Base-by-base conservation (phyloP, 2,888 invertebrate genomes). In the Dryobotodes eremita region DNA sequence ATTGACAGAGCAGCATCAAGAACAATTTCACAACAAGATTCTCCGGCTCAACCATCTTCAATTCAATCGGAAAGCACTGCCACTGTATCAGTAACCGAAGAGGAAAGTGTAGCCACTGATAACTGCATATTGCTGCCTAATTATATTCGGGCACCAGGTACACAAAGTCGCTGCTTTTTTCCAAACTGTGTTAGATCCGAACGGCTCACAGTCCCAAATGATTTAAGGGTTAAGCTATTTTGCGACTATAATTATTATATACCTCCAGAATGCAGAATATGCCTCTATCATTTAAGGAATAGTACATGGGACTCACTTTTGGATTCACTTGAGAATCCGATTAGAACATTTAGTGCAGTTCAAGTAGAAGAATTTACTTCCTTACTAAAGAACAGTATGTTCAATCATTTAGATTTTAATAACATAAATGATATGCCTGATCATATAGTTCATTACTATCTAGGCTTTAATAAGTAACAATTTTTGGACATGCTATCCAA, bases 361-460 rank as follows among this genome's bases (percentile, higher is more conserved):
- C 42, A 64, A 64, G 36, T 42, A 23, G 64, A 64, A 64, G 36
- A 64, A 64, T 64, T 64, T 64, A 11, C 62, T 64, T 20, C 62
- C 62, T 64, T 64, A 64, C 4, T 64, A 36, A 36, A 36, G 11
- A 64, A 64, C 62, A 64, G 36, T 64, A 64, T 62, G 62, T 62
- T 62, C 36, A 36, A 20, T 36, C 62, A 36, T 62, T 62, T 62
- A 62, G 62, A 62, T 36, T 36, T 62, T 62, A 17, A 62, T 7
- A 62, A 31, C 8, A 31, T 62, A 31, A 31, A 62, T 62, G 61
- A 31, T 8, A 62, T 31, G 20, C 17, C 20, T 20, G 31, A 62
- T 62, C 61, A 62, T 31, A 62, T 31, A 20, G 20, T 62, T 31
- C 62, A 62, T 10, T 62, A 62, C 62, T 62, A 20, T 36, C 62